Conservation (phyloP, 2,113 vertebrate species). For the Lepus europaeus region DNA sequence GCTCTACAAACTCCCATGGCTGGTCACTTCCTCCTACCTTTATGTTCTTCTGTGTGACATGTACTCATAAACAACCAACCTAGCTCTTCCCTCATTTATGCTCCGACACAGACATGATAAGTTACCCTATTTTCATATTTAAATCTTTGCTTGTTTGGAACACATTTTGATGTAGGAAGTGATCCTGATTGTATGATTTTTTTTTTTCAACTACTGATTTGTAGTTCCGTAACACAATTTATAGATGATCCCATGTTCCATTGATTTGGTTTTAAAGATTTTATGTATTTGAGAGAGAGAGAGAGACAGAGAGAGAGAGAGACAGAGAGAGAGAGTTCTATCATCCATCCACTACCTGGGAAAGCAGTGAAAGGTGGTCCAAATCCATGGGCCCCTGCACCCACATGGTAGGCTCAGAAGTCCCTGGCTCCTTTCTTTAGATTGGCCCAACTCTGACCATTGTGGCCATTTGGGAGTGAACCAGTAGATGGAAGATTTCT, state of each 20-base stretch:
- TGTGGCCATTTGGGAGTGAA: too few relatives aligned
- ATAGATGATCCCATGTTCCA: background rate
- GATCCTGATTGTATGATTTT: background rate
- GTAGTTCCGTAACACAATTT: background rate
- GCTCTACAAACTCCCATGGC: background rate
- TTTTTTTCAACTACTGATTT: background rate
- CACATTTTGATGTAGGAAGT: background rate
- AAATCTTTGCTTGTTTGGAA: background rate
- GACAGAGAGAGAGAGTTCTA: background rate
- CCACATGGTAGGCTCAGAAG: too few relatives aligned
- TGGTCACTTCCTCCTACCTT: background rate
- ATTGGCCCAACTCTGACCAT: too few relatives aligned
- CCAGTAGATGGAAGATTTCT: too few relatives aligned
- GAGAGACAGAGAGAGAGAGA: too few relatives aligned
- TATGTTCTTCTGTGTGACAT: background rate
- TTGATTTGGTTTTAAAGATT: background rate
- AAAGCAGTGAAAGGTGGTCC: too few relatives aligned
- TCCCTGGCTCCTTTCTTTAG: too few relatives aligned
- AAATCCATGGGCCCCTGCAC: too few relatives aligned
- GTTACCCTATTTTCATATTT: background rate
- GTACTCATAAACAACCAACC: background rate
- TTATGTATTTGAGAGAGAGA: background rate
- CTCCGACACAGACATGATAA: background rate
- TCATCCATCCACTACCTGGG: too few relatives aligned
- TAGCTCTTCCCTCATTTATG: background rate